Percentiles rank a stretch among this genome's conserved stretches.
phyloP scores from a whole-genome alignment of 2,888 invertebrate species.

The Hoplodrina ambigua region DNA sequence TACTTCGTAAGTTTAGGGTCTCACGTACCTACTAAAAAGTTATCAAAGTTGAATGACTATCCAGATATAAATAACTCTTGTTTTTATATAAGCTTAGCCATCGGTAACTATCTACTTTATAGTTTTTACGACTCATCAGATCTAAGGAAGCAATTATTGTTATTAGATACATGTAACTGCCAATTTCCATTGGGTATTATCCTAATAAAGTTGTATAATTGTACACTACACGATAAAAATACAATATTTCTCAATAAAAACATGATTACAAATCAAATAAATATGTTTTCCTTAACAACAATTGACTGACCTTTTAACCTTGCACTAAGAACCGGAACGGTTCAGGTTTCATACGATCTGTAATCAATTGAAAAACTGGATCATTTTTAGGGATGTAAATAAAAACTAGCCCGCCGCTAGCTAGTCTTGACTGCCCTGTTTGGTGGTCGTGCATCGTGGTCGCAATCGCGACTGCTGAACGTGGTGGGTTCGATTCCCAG shows the following conservation, averaged over 20 bases:
- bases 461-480: too few species aligned
- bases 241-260: conserved; percentile 22
- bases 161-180: conserved; percentile 5
- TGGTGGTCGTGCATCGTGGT: too few species aligned
- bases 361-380: neutral
- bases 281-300: conserved; percentile 22
- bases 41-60: too few species aligned
- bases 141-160: conserved; percentile 27
- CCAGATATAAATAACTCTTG: neutral
- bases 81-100: neutral
- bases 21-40: too few species aligned
- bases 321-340: neutral
- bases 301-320: conserved; percentile 12
- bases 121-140: conserved; percentile 27
- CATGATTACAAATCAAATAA: conserved; percentile 15
- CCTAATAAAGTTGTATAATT: conserved; percentile 17
- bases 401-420: too few species aligned
- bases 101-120: conserved; percentile 5
- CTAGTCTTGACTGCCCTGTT: too few species aligned
- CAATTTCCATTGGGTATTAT: conserved; percentile 22
- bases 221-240: conserved; percentile 14
- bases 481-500: too few species aligned
- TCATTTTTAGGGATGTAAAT: neutral
- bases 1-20: too few species aligned
- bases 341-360: neutral